phyloP scores from a whole-genome alignment of 2,113 vertebrate genomes.

The Halichoeres trimaculatus region DNA sequence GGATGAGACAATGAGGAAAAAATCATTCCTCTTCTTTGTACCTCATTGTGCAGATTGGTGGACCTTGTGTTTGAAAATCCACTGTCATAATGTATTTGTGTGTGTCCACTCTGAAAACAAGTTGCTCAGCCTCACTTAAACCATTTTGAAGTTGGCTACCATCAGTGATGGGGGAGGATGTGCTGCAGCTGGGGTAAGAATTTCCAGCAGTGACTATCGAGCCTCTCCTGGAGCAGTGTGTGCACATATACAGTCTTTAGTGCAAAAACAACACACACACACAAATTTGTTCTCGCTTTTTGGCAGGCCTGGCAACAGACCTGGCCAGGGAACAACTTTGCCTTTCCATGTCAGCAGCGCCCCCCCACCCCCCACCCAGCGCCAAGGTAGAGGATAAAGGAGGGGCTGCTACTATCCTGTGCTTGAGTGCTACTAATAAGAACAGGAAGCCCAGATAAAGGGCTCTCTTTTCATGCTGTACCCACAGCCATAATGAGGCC shows the following conservation, averaged over 20 bases:
- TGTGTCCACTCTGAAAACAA: slow-evolving; percentile 45
- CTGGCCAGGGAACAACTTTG: slow-evolving; percentile 61
- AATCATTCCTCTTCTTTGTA: slow-evolving; percentile 6
- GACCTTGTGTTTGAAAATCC: neutral
- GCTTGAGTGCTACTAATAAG: slow-evolving; percentile 70
- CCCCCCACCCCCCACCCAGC: slow-evolving; percentile 24
- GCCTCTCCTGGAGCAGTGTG: slow-evolving; percentile 37
- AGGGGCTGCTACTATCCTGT: slow-evolving; percentile 42
- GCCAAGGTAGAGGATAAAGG: slow-evolving; percentile 33
- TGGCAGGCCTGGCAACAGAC: slow-evolving; percentile 53
- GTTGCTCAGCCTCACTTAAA: slow-evolving; percentile 54
- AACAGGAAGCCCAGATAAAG: slow-evolving; percentile 75
- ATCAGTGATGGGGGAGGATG: slow-evolving; percentile 34
- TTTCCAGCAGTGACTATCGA: slow-evolving; percentile 51
- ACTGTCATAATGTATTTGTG: slow-evolving; percentile 4
- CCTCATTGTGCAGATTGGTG: slow-evolving; percentile 10
- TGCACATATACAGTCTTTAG: slow-evolving; percentile 19
- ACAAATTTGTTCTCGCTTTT: slow-evolving; percentile 51
- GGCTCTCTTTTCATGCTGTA: slow-evolving; percentile 63
- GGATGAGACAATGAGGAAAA: too few relatives aligned
- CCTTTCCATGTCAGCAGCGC: slow-evolving; percentile 51
- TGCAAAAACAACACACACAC: slow-evolving; percentile 5
- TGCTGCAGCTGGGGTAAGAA: slow-evolving; percentile 68
- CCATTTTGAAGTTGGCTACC: slow-evolving; percentile 49
- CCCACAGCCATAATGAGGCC: slow-evolving; percentile 74